Evolutionary conservation across 2,888 invertebrate genomes (phyloP).

Genomic region (Anthophora plumipes): DNA sequence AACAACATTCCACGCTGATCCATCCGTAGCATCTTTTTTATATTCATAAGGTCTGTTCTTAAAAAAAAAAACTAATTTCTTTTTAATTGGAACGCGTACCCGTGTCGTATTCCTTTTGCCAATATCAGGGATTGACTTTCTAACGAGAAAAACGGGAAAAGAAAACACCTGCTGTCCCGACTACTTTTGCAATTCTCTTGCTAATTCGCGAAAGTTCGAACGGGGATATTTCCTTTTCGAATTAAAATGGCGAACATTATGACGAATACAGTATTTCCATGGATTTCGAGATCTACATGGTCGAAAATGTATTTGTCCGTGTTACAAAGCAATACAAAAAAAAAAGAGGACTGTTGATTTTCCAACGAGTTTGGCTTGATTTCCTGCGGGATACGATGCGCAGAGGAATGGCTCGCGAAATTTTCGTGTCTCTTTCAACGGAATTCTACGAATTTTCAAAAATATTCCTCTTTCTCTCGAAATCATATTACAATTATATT

Average conservation of each 20-base stretch:
- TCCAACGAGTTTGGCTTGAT: slow-evolving; percentile 39
- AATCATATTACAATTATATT: not conserved
- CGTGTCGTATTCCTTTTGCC: slow-evolving; percentile 8
- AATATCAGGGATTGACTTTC: slow-evolving; percentile 10
- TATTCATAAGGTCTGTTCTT: slow-evolving; percentile 34
- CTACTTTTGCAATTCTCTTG: slow-evolving; percentile 2
- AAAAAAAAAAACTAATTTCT: slow-evolving; percentile 34
- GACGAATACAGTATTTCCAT: not conserved
- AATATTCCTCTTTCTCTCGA: slow-evolving; percentile 17
- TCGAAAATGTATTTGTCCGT: slow-evolving; percentile 24
- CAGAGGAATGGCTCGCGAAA: slow-evolving; percentile 6
- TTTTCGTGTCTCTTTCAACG: slow-evolving; percentile 25
- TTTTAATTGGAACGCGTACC: slow-evolving; percentile 26
- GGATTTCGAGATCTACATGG: not conserved
- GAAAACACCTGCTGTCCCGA: slow-evolving; percentile 1
- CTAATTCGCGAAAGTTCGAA: not conserved
- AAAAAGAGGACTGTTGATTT: slow-evolving; percentile 43
- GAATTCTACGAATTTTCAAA: slow-evolving; percentile 28
- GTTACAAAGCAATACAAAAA: slow-evolving; percentile 9
- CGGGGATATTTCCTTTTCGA: not conserved
- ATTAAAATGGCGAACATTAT: not conserved
- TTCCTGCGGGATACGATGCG: slow-evolving; percentile 46
- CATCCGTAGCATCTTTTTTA: slow-evolving; percentile 17
- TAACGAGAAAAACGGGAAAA: not conserved
- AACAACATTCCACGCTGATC: not conserved